Evolutionary conservation across 2,113 vertebrate species (phyloP).

Genomic region (crab-eating macaque (Macaca fascicularis)): T2T-MFA8v1.1 NC_088378.1:87109501-87110000

Average conservation of each 20-base stretch:
- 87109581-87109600: slow-evolving; percentile 57
- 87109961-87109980: slow-evolving; percentile 19
- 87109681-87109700: slow-evolving; percentile 66
- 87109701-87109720: not conserved
- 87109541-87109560: slow-evolving; percentile 67
- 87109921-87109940: not conserved
- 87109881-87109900: slow-evolving; percentile 22
- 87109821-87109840: slow-evolving; percentile 42
- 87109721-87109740: slow-evolving; percentile 48
- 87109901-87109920: not conserved
- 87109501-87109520: slow-evolving; percentile 59
- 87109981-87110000: not conserved
- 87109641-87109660: slow-evolving; percentile 1
- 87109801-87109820: not conserved
- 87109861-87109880: slow-evolving; percentile 41
- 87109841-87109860: slow-evolving; percentile 39
- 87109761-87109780: not conserved
- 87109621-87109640: slow-evolving; percentile 58
- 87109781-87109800: not conserved
- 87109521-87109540: slow-evolving; percentile 61
- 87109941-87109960: slow-evolving; percentile 33
- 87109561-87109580: slow-evolving; percentile 66
- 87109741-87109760: slow-evolving; percentile 11
- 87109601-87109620: slow-evolving; percentile 39
- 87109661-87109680: slow-evolving; percentile 64